Evolutionary conservation across 1,140 invertebrate genomes (phyloP), one percentile per base, ranked within the genome.

Genomic region (Adoxophyes honmai): DNA sequence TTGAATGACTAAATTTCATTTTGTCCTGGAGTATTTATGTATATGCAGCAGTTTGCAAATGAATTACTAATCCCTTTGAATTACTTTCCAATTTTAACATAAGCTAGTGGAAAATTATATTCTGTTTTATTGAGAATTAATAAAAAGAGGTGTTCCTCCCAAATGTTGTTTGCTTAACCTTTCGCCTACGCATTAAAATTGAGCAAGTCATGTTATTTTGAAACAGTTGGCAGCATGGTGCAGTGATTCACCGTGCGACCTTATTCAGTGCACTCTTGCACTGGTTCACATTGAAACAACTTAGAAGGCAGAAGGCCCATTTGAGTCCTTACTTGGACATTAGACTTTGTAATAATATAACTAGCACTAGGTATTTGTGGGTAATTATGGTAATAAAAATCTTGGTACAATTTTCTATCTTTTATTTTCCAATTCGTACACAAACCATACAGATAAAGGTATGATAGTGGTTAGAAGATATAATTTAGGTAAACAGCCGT

Each of bases 21-120:
- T 48, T 48, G 42, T 48, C 28, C 42, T 18, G 18, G 18, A 44
- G 15, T 48, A 59, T 55, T 60, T 56, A 63, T 52, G 44, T 64
- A 65, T 54, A 60, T 68, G 60, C 66, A 67, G 64, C 57, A 70
- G 59, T 69, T 70, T 78, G 52, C 66, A 67, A 62, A 34, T 70
- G 39, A 69, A 63, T 57, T 72, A 81, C 70, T 80, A 78, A 85
- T 76, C 63, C 65, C 36, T 75, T 76, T 74, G 55, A 73, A 69
- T 74, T 75, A 71, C 55, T 75, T 82, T 75, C 64, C 36, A 78
- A 73, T 79, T 82, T 77, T 82, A 78, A 82, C 73, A 62, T 85
- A 85, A 84, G 74, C 81, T 85, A 87, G 81, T 81, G 81, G 75
- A 73, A 84, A 87, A 87, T 83, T 86, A 82, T 86, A 82, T 87